phyloP scores from a whole-genome alignment of 2,797 vertebrate species.

The Acipenser transmontanus region DNA sequence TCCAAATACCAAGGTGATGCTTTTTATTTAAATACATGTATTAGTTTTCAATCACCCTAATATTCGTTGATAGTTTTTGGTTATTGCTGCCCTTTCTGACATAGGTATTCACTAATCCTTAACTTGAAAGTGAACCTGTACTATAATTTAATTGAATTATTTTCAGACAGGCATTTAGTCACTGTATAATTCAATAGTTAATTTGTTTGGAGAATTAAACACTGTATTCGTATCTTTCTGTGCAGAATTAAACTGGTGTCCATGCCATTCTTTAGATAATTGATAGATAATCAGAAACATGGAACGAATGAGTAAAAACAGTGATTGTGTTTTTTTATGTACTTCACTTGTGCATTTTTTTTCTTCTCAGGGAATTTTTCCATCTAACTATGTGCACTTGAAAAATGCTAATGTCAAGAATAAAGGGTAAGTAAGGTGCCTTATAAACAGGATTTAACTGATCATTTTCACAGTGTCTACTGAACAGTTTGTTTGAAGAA shows the following conservation, averaged over 20 bases:
- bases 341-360: conserved; percentile 9
- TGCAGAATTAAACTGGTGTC: neutral
- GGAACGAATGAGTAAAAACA: neutral
- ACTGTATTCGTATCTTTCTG: neutral
- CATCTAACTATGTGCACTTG: conserved; percentile 86
- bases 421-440: conserved; percentile 75
- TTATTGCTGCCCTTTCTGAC: too few relatives aligned
- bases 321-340: neutral
- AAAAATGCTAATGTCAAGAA: conserved; percentile 96
- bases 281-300: too few relatives aligned
- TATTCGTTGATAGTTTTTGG: neutral
- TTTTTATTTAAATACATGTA: conserved; percentile 14
- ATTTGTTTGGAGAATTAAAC: too few relatives aligned
- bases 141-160: too few relatives aligned
- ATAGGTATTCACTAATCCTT: too few relatives aligned
- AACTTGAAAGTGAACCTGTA: too few relatives aligned
- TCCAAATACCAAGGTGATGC: conserved; percentile 83
- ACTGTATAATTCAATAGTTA: too few relatives aligned
- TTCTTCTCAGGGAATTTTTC: conserved; percentile 87
- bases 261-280: too few relatives aligned
- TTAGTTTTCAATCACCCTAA: neutral
- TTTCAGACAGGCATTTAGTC: too few relatives aligned
- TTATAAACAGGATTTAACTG: too few relatives aligned
- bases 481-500: too few relatives aligned
- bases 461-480: too few relatives aligned